Evolutionary conservation across 2,797 vertebrate species (phyloP).

Genomic region (Dryobates pubescens): DNA sequence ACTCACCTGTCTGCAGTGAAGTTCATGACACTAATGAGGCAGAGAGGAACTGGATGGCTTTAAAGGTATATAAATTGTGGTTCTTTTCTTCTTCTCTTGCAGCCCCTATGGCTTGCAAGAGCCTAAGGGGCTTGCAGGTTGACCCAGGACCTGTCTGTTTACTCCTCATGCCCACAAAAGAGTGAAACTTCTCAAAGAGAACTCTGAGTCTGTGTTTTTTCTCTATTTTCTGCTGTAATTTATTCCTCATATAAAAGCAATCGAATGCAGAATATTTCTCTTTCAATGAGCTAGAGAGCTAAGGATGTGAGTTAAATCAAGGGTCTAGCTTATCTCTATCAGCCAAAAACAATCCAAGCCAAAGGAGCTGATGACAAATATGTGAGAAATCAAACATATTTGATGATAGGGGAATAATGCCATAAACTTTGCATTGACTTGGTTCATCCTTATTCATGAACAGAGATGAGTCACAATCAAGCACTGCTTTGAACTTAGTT

Average conservation of each 20-base stretch:
- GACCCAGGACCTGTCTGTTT: neutral
- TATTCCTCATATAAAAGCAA: neutral
- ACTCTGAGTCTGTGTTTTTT: neutral
- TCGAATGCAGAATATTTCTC: neutral
- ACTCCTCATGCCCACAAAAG: neutral
- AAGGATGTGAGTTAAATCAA: constrained; percentile 36
- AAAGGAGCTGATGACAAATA: constrained; percentile 59
- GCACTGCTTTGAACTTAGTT: constrained; percentile 58
- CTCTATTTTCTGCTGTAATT: neutral
- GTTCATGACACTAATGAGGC: neutral
- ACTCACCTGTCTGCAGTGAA: too few species aligned
- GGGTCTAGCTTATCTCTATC: constrained; percentile 9
- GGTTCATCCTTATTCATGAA: constrained; percentile 72
- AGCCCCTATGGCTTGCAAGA: neutral
- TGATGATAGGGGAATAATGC: constrained; percentile 59
- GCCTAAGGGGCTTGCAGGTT: neutral
- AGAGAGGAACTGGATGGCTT: neutral
- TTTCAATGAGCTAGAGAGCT: neutral
- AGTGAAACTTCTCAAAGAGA: neutral
- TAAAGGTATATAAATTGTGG: neutral
- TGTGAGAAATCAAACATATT: constrained; percentile 67
- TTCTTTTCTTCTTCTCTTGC: neutral
- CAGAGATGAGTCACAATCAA: constrained; percentile 59
- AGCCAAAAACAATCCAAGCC: constrained; percentile 51
- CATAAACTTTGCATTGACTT: constrained; percentile 59